phyloP scores from a whole-genome alignment of 1,140 invertebrate genomes.

The Idris sp. region DNA sequence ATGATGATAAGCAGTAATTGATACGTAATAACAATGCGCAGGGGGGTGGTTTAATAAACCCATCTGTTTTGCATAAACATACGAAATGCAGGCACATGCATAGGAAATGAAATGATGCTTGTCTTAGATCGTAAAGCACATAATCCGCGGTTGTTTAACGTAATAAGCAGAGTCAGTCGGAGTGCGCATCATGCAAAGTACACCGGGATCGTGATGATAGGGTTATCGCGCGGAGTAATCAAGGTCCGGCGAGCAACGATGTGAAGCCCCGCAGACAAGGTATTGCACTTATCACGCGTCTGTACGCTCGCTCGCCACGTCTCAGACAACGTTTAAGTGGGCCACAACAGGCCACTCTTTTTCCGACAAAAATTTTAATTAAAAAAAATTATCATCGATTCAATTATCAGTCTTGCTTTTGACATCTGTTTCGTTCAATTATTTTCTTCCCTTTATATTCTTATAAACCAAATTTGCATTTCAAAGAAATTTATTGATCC shows the following conservation, averaged over 20 bases:
- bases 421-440: too few species aligned
- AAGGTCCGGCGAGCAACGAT: slow-evolving; percentile 44
- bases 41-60: slow-evolving; percentile 49
- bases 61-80: slow-evolving; percentile 49
- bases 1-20: slow-evolving; percentile 35
- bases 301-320: slow-evolving; percentile 17
- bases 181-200: slow-evolving; percentile 53
- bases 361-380: background rate
- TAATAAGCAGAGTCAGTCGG: slow-evolving; percentile 37
- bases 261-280: slow-evolving; percentile 50
- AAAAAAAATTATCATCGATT: too few species aligned
- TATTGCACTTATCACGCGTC: slow-evolving; percentile 65
- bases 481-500: too few species aligned
- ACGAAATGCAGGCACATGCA: slow-evolving; percentile 25
- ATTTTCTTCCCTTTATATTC: too few species aligned
- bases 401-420: too few species aligned
- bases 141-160: slow-evolving; percentile 55
- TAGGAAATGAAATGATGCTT: slow-evolving; percentile 50
- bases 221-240: slow-evolving; percentile 61
- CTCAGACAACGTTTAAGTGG: slow-evolving; percentile 51
- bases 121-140: slow-evolving; percentile 49
- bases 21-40: slow-evolving; percentile 43
- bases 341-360: slow-evolving; percentile 59
- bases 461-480: too few species aligned
- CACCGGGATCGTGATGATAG: slow-evolving; percentile 53